phyloP scores from a whole-genome alignment of 2,888 invertebrate genomes.

The Drosophila macrospina region DNA sequence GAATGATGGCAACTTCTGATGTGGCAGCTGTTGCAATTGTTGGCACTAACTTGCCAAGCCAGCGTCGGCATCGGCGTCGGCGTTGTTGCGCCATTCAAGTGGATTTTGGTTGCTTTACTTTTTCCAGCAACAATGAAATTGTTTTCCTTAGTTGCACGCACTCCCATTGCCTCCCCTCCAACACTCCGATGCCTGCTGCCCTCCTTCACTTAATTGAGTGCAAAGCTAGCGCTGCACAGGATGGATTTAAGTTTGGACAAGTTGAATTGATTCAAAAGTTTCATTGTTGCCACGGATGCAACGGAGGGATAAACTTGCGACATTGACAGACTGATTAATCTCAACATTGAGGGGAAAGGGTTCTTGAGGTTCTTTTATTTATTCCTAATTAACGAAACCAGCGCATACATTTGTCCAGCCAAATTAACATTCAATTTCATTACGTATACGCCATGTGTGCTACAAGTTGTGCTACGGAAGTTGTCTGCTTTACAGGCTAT shows the following conservation, averaged over 20 bases:
- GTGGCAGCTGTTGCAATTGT: constrained; percentile 79
- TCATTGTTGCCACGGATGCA: constrained; percentile 63
- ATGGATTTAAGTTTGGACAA: constrained; percentile 77
- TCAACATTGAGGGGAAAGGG: not conserved
- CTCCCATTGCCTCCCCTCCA: constrained; percentile 8
- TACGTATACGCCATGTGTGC: constrained; percentile 31
- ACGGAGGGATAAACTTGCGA: constrained; percentile 10
- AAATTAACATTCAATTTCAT: constrained; percentile 15
- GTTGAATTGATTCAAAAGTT: constrained; percentile 79
- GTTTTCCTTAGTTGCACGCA: constrained; percentile 72
- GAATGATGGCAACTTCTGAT: constrained; percentile 74
- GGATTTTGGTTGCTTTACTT: constrained; percentile 67
- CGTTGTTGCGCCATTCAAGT: constrained; percentile 62
- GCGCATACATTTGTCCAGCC: constrained; percentile 5
- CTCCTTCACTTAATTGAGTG: constrained; percentile 74
- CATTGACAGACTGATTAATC: constrained; percentile 29
- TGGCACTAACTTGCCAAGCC: constrained; percentile 68
- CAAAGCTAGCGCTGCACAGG: constrained; percentile 69
- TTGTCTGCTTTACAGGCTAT: constrained; percentile 11
- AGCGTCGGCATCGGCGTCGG: constrained; percentile 15
- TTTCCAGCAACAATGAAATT: constrained; percentile 58
- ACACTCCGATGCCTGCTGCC: not conserved
- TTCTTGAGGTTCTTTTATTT: constrained; percentile 8
- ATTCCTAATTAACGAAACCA: constrained; percentile 17
- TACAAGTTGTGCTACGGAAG: constrained; percentile 1